These are phyloP conservation scores for Aleiodes sp. DNA, from an alignment of 1,140 invertebrate genomes.

Conservation along the genomic window DNA sequence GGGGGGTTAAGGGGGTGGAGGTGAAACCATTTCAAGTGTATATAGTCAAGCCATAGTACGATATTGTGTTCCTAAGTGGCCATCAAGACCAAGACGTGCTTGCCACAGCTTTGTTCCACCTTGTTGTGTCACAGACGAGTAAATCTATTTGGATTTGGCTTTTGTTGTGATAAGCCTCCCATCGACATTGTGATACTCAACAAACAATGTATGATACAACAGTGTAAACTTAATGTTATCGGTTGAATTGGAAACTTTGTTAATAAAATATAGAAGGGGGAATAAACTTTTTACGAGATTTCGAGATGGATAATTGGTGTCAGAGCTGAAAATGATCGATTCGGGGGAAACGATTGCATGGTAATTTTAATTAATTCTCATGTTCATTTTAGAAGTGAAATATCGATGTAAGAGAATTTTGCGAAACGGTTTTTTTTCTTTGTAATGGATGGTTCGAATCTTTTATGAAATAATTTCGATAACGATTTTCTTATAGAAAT, in stretches of 20 bases:
- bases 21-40: constrained; percentile 15
- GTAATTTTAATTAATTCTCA: background rate
- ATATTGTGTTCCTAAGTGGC: constrained; percentile 38
- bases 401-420: constrained; percentile 10
- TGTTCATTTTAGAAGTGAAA: background rate
- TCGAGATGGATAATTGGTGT: too few species aligned
- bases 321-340: background rate
- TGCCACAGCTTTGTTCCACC: background rate
- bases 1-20: too few species aligned
- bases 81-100: constrained; percentile 35
- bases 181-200: constrained; percentile 26
- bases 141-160: constrained; percentile 1
- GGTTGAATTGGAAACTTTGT: background rate
- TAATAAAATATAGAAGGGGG: too few species aligned
- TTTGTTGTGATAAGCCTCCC: constrained; percentile 18
- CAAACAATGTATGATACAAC: constrained; percentile 24
- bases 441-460: too few species aligned
- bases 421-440: too few species aligned
- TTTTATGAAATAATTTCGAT: too few species aligned
- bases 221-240: constrained; percentile 5
- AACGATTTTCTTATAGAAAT: too few species aligned
- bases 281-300: too few species aligned
- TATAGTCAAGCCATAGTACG: background rate
- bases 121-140: constrained; percentile 20
- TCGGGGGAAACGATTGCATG: background rate